Conservation (phyloP, 1,140 invertebrate genomes). For the Oryzaephilus surinamensis region DNA sequence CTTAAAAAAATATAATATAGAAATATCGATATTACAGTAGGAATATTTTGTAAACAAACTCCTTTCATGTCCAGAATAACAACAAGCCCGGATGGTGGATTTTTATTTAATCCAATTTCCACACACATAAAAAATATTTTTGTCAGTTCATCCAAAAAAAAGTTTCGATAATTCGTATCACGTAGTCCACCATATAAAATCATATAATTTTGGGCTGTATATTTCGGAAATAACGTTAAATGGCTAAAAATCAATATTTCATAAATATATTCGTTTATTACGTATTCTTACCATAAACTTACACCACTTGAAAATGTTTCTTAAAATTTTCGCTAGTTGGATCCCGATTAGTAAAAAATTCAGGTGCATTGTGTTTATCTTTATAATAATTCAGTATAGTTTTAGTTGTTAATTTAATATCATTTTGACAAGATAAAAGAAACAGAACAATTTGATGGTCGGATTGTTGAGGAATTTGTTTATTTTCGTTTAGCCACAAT, state of each 20-base stretch:
- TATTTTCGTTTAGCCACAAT: no score
- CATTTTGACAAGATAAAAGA: conserved; percentile 45
- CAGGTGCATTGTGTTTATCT: conserved; percentile 40
- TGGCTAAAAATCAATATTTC: neutral
- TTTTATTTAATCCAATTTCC: conserved; percentile 29
- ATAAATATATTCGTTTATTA: neutral
- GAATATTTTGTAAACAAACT: conserved; percentile 39
- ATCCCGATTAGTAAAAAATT: conserved; percentile 45
- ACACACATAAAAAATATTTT: conserved; percentile 50
- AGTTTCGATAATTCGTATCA: conserved; percentile 44
- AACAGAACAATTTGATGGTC: conserved; percentile 41
- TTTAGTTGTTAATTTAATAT: conserved; percentile 41
- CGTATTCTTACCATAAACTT: neutral
- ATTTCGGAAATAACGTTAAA: neutral
- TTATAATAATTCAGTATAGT: conserved; percentile 48
- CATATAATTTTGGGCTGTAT: neutral
- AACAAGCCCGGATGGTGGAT: conserved; percentile 35
- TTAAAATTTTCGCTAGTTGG: conserved; percentile 22
- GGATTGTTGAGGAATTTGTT: conserved; percentile 10
- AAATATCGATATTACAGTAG: conserved; percentile 48
- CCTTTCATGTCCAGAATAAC: conserved; percentile 52
- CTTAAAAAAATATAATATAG: conserved; percentile 48
- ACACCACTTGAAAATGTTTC: conserved; percentile 28
- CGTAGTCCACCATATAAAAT: neutral
- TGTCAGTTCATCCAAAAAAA: conserved; percentile 43